These are phyloP conservation scores for Perizoma flavofasciatum DNA, from an alignment of 2,888 invertebrate species.

Conservation along the genomic window DNA sequence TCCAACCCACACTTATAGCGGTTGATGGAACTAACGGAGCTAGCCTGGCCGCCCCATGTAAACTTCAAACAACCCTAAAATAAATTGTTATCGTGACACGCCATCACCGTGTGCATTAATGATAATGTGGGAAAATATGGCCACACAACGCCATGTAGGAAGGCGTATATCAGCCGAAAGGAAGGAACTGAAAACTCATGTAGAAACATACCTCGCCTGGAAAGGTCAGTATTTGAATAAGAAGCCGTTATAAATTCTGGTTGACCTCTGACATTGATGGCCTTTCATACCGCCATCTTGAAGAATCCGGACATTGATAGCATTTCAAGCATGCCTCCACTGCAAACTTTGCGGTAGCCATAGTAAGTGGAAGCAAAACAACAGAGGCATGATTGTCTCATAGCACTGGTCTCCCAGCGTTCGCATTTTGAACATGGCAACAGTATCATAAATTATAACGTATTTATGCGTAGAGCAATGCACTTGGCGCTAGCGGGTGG, in stretches of 20 bases:
- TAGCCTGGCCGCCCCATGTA: slow-evolving; percentile 67
- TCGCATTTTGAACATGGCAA: neutral
- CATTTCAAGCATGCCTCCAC: slow-evolving; percentile 22
- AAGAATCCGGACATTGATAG: slow-evolving; percentile 19
- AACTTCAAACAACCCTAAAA: slow-evolving; percentile 71
- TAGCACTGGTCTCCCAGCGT: too few relatives aligned
- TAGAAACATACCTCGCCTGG: slow-evolving; percentile 36
- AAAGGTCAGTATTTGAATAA: slow-evolving; percentile 52
- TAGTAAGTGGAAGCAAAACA: neutral
- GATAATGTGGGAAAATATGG: slow-evolving; percentile 53
- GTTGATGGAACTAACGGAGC: slow-evolving; percentile 57
- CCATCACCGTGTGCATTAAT: slow-evolving; percentile 60
- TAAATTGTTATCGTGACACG: slow-evolving; percentile 53
- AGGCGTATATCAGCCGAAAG: slow-evolving; percentile 42
- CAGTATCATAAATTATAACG: neutral
- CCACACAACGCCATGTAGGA: slow-evolving; percentile 39
- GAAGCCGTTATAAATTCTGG: slow-evolving; percentile 36
- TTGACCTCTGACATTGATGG: slow-evolving; percentile 42
- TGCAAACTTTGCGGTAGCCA: slow-evolving; percentile 25
- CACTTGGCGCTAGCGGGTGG: slow-evolving; percentile 37
- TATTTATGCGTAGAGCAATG: slow-evolving; percentile 40
- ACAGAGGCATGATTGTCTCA: too few relatives aligned
- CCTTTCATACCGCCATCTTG: slow-evolving; percentile 21
- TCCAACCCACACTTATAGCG: slow-evolving; percentile 71
- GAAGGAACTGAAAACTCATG: slow-evolving; percentile 33